Evolutionary conservation across 2,888 invertebrate species (phyloP), one percentile per base, ranked within the genome.

Genomic region (Blastobasis lacticolella): DNA sequence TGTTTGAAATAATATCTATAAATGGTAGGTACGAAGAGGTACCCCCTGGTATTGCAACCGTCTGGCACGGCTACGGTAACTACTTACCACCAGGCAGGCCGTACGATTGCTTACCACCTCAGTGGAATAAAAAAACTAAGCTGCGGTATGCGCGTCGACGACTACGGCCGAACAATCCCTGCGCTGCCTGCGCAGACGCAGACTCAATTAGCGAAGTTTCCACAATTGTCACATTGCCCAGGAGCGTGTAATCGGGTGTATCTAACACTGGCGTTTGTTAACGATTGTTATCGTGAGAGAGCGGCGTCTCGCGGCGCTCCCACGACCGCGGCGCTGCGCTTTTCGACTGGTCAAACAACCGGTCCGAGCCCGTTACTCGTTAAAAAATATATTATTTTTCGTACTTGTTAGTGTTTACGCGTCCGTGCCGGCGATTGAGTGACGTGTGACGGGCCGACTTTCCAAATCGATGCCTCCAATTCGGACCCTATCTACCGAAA

Each of bases 261-360:
- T 45, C 49, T 49, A 45, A 45, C 49, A 10, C 38, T 44, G 46
- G 44, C 45, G 10, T 10, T 10, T 40, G 49, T 37, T 49, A 43
- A 43, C 43, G 45, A 50, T 46, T 50, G 46, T 50, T 46, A 46
- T 41, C 46, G 50, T 50, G 50, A 50, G 46, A 50, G 50, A 46
- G 7, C 42, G 46, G 41, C 42, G 50, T 38, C 37, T 38, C 23
- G 38, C 43, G 37, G n/a, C 38, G 36, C 46, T 46, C 50, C 50
- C 46, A 50, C 46, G 49, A 38, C 49, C 49, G n/a, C 61, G 60
- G 59, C 64, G 67, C 73, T 63, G 70, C 66, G 70, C 65, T 72
- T 75, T 73, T 73, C 66, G 72, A 70, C 70, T 67, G 68, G 59
- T 59, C 61, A 59, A 54, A 50, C 54, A 61, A 62, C 60, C 62